phyloP scores from a whole-genome alignment of 2,797 vertebrate species.

The Lepilemur septentrionalis region DNA sequence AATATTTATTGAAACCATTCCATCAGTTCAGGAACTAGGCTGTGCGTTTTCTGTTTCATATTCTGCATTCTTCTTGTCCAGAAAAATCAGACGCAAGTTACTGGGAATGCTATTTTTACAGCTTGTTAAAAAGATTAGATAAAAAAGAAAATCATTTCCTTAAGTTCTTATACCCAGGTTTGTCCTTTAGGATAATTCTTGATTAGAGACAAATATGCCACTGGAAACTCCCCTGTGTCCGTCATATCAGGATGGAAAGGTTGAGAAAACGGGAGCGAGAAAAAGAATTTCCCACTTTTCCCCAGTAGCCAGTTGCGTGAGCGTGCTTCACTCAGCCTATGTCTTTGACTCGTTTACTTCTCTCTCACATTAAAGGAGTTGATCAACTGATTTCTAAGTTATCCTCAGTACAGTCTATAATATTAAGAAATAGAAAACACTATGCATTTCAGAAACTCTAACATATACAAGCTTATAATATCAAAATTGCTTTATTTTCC shows the following conservation, averaged over 20 bases:
- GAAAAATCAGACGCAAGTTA: neutral
- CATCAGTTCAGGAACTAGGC: neutral
- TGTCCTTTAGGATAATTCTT: neutral
- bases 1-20: constrained; percentile 19
- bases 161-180: neutral
- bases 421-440: neutral
- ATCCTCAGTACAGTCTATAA: neutral
- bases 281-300: neutral
- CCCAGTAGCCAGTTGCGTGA: neutral
- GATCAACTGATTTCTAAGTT: neutral
- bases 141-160: neutral
- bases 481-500: neutral
- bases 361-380: neutral
- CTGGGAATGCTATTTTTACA: neutral
- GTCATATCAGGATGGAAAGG: neutral
- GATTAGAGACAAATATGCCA: neutral
- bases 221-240: neutral
- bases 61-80: neutral
- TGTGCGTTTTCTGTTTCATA: neutral
- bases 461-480: neutral
- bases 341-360: neutral
- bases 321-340: neutral
- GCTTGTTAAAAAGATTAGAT: neutral
- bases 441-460: neutral
- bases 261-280: neutral